Evolutionary conservation across 2,113 vertebrate species (phyloP), one percentile per base, ranked within the genome.

Genomic region (Gymnarchus niloticus): DNA sequence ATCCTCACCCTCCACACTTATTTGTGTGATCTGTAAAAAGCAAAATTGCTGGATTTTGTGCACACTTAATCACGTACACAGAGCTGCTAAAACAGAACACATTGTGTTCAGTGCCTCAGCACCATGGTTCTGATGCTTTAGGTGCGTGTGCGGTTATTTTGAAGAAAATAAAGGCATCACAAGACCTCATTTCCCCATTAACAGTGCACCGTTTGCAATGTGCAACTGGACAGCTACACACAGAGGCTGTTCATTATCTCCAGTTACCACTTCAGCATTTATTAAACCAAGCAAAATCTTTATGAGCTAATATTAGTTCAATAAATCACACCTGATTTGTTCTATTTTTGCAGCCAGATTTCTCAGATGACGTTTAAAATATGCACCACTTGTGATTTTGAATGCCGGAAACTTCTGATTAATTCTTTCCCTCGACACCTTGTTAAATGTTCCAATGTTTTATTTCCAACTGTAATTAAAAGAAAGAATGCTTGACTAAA

Each of bases 251-350:
- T 85, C 56, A 80, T 80, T 84, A 73, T 56, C 41, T 69, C 77
- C 56, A 77, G 33, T 88, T 73, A 49, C 65, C 33, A 10, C 57
- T 85, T 86, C 83, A 85, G 33, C 77, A 81, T 41, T 87, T 76
- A 78, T 87, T 84, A 86, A 52, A 81, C 84, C 56, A 84, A 86
- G 88, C 69, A 44, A 77, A 87, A 83, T 83, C 14, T 87, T 21
- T 3, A 80, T 83, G 85, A 87, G 81, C 56, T 83, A 80, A 88
- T 89, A 91, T 91, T 88, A 87, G 83, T 88, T 90, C 87, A 88
- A 89, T 89, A 85, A 87, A 88, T 87, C 88, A 83, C 87, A 92
- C 90, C 89, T 90, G 89, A 89, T 90, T 83, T 49, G n/a, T 17
- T 86, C 89, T 92, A 90, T 91, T 91, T 90, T 88, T 91, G 91